Base-by-base conservation (phyloP, 1,140 invertebrate species). In the Apis cerana region DNA sequence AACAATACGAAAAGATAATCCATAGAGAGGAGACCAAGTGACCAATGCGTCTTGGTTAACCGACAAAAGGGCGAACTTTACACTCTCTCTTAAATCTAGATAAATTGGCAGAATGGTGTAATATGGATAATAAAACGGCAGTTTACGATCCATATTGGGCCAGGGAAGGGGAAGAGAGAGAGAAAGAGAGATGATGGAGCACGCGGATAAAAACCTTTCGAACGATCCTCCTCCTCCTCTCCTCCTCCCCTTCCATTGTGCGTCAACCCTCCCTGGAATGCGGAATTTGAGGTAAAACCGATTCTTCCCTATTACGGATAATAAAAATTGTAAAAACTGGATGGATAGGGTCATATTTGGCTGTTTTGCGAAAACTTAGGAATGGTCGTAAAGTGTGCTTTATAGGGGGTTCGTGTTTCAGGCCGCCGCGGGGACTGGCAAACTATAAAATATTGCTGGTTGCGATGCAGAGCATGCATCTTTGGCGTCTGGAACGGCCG, bases 391-490 rank as follows among this genome's bases (percentile, higher is more conserved):
- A 92, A 92, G 80, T 78, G 85, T 90, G 85, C 84, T 92, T 92
- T 91, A 91, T 91, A 87, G 86, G 48, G 13, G 19, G 13, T 43
- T 43, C 80, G 84, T 85, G 88, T 86, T 88, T 85, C 80, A 83
- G 82, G 68, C 48, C 72, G 58, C 65, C 3, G 67, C 43, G 48
- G 75, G 62, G 50, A 77, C 70, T 69, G 82, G 33, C 80, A 92
- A 92, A 91, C 88, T 89, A 86, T 80, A 89, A 92, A 92, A 92
- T 92, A 92, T 92, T 87, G 87, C 89, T 91, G 83, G 85, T 91
- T 90, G 88, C 90, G 90, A 91, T 92, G 90, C 89, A 83, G 71
- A 81, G 88, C 88, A 89, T 91, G 88, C 90, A 86, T 91, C 87
- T 90, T 91, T 65, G 79, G 75, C 68, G 76, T 77, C 71, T 77